Evolutionary conservation across 2,797 vertebrate genomes (phyloP).

Genomic region (Eleutherodactylus coqui): DNA sequence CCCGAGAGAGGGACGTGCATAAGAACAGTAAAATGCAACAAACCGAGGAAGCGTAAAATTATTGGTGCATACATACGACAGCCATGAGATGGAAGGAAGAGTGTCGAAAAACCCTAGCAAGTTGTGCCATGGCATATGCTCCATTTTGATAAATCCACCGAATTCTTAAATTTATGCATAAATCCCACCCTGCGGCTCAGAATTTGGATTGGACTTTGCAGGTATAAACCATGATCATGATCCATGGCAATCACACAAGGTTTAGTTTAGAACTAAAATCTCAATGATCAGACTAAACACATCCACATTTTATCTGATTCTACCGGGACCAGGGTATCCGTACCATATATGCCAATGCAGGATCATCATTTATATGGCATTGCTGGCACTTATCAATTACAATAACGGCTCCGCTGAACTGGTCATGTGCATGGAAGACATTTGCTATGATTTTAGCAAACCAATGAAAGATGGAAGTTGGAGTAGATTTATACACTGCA

Average conservation of each 20-base stretch:
- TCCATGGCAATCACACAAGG: background rate
- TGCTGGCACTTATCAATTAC: background rate
- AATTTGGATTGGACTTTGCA: background rate
- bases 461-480: background rate
- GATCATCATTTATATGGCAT: background rate
- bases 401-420: background rate
- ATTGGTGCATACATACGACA: background rate
- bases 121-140: background rate
- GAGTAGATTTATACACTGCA: background rate
- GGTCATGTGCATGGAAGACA: background rate
- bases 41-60: background rate
- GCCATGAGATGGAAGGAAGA: background rate
- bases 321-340: background rate
- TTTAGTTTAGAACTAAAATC: background rate
- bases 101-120: background rate
- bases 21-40: background rate
- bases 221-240: background rate
- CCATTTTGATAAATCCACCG: too few relatives aligned
- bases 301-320: background rate
- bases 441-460: background rate
- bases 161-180: slow-evolving; percentile 4
- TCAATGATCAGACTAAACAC: background rate
- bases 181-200: background rate
- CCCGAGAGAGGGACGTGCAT: too few relatives aligned
- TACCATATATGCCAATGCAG: background rate